Base-by-base conservation (phyloP, 1,140 invertebrate genomes). In the Metopolophium dirhodum region DNA sequence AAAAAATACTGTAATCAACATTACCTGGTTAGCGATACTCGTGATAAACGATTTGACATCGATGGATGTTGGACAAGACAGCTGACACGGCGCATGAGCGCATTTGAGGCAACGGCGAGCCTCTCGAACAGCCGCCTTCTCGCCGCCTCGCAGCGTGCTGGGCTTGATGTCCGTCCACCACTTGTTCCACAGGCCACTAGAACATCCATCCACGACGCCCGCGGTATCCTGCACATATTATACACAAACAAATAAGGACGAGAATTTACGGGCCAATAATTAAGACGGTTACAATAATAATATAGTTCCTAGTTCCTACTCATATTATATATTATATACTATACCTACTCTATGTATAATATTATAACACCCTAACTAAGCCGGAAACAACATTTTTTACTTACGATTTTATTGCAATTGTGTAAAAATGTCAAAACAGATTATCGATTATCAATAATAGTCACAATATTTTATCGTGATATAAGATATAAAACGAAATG, bases 101-200 rank as follows among this genome's bases (percentile, higher is more conserved):
- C 99, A 99, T 95, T 99, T 99, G 20, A 99, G 95, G 95, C 99
- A 99, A 92, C 99, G 96, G 1, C 97, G 96, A 0, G 99, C 98
- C 95, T 99, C 99, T 94, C 96, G 96, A 30, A 99, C 95, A 0
- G 99, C 99, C 6, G 97, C 99, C 20, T 99, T 96, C 95, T 99
- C 99, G 94, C 98, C 99, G 4, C 57, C 89, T 7, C 89, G 57
- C 85, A 99, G 94, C 0, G 99, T 99, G 41, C 99, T 99, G 94
- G 98, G 98, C 95, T 99, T 99, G 61, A 99, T 98, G 94, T 99
- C 99, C 94, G 98, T 97, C 95, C 99, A 99, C 95, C 99, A 99
- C 95, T 99, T 98, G 92, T 99, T 99, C 93, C 96, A 96, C 91
- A 98, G 95, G 26, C 91, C 91, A 8, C 49, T 37, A 7, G 68